A percentile compares a stretch with the other conserved stretches of the same genome.
Evolutionary conservation across 2,888 invertebrate species (phyloP).

Genomic region (Morpho helenor): DNA sequence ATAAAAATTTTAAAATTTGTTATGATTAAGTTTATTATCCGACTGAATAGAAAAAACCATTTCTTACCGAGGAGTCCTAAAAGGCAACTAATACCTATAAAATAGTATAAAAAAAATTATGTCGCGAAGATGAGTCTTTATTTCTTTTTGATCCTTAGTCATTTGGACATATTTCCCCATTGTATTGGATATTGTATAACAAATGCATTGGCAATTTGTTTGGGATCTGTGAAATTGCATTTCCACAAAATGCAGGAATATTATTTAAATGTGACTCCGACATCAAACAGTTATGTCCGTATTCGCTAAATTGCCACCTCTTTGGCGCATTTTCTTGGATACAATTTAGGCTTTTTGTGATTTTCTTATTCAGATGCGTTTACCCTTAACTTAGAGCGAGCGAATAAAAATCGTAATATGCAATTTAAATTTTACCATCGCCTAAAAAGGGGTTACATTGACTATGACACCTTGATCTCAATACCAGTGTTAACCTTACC

Average conservation of each 20-base stretch:
- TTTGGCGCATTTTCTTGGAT: constrained; percentile 43
- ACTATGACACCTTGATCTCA: no score
- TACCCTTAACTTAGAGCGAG: constrained; percentile 31
- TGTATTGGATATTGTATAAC: neutral
- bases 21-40: no score
- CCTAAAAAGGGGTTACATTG: constrained; percentile 32
- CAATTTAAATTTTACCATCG: constrained; percentile 65
- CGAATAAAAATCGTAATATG: constrained; percentile 48
- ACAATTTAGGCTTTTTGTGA: constrained; percentile 35
- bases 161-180: no score
- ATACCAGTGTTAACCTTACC: no score
- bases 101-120: neutral
- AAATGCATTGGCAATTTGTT: constrained; percentile 15
- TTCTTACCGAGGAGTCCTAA: no score
- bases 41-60: no score
- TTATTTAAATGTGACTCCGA: constrained; percentile 15
- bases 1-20: no score
- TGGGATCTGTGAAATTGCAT: constrained; percentile 17
- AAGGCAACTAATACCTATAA: no score
- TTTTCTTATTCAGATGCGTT: constrained; percentile 47
- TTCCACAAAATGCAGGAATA: constrained; percentile 11
- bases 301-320: constrained; percentile 16
- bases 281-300: constrained; percentile 4
- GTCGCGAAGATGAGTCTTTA: no score
- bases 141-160: no score